These are phyloP conservation scores for Lymantria monacha DNA, from an alignment of 2,888 invertebrate species.

Conservation along the genomic window DNA sequence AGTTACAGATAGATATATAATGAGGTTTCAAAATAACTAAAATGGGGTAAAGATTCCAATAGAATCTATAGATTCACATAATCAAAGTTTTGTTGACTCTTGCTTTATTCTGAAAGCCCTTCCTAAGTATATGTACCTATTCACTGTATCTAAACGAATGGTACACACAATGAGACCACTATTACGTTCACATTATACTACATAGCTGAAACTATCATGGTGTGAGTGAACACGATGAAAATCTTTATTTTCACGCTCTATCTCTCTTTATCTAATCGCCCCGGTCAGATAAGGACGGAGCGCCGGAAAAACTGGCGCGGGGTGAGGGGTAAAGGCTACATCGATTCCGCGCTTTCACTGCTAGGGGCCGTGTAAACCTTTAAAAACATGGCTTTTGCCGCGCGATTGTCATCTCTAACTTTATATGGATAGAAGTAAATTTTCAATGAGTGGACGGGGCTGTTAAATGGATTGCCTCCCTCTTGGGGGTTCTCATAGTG, in stretches of 20 bases:
- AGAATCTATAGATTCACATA: neutral
- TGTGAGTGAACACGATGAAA: constrained; percentile 83
- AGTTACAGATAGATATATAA: too few species aligned
- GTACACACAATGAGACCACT: constrained; percentile 62
- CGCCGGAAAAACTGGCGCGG: constrained; percentile 81
- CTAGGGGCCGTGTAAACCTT: constrained; percentile 83
- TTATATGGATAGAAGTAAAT: constrained; percentile 66
- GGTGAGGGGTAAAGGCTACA: constrained; percentile 81
- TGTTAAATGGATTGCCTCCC: constrained; percentile 82
- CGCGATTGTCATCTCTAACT: constrained; percentile 78
- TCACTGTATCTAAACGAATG: constrained; percentile 54
- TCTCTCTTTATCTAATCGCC: constrained; percentile 82
- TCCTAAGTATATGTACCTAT: constrained; percentile 38
- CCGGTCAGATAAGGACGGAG: constrained; percentile 80
- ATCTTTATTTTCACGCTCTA: constrained; percentile 83
- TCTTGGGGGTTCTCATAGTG: constrained; percentile 80
- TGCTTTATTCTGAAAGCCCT: constrained; percentile 66
- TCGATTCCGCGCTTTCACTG: constrained; percentile 83
- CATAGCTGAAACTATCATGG: constrained; percentile 63
- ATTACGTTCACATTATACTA: constrained; percentile 48
- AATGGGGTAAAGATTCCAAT: too few species aligned
- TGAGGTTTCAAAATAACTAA: too few species aligned
- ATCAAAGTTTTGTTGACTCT: constrained; percentile 69
- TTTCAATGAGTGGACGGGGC: constrained; percentile 59
- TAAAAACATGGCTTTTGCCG: constrained; percentile 76